Evolutionary conservation across 2,888 invertebrate genomes (phyloP), one percentile per base, ranked within the genome.

Genomic region (Nasonovia ribisnigri): DNA sequence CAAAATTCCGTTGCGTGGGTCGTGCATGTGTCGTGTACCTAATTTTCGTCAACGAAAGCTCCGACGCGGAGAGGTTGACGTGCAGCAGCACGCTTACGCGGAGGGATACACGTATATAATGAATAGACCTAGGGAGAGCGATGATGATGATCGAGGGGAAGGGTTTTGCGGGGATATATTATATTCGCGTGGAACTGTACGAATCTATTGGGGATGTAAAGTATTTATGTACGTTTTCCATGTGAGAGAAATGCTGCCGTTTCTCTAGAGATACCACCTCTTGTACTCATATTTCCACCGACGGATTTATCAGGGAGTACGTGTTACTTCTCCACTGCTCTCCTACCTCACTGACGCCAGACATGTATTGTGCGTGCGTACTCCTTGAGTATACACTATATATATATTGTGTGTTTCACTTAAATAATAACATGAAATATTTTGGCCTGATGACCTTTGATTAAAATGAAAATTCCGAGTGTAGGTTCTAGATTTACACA

Each of bases 151-250:
- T 77, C 8, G 6, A 24, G 26, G 0, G 42, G 3, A 8, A 67
- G 48, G 24, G 48, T 67, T n/a, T 67, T 20, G 13, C 48, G 26
- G n/a, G 48, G 77, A 77, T 13, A 20, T 10, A 3, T 16, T 51
- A 54, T n/a, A 46, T 67, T 29, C 43, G 67, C 46, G 46, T 24
- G 90, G 8, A 51, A 36, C 84, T 42, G 5, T 77, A 84, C 84
- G 91, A 43, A 57, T 91, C 91, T 86, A 24, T 91, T 6, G 84
- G 91, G 91, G n/a, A 86, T 86, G 57, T 84, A 57, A 86, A 91
- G 43, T 84, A 91, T 91, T 91, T 91, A 84, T 91, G 84, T 43
- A 54, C 84, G 43, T 91, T 46, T 77, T 13, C 48, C 13, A 20
- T 77, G 84, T 51, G 54, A 51, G 29, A 26, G 42, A 42, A 90